Percentiles rank a stretch among this genome's conserved stretches.
Conservation (phyloP, 2,888 invertebrate genomes). For the Arctia plantaginis region DNA sequence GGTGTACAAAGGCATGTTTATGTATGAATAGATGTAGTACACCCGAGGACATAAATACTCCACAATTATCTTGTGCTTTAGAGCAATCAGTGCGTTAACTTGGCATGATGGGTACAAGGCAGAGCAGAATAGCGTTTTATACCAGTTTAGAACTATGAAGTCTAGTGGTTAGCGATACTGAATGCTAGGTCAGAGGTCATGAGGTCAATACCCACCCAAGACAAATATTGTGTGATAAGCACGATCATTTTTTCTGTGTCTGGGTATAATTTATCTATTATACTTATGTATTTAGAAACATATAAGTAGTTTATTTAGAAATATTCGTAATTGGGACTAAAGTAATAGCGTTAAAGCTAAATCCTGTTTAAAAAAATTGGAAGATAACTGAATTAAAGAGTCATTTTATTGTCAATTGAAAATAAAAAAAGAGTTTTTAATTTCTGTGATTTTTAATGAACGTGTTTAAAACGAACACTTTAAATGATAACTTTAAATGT, state of each 20-base stretch:
- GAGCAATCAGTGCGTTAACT: slow-evolving; percentile 69
- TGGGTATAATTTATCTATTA: no score
- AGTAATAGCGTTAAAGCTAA: no score
- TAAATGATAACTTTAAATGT: not conserved
- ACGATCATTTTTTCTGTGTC: no score
- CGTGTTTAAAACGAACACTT: not conserved
- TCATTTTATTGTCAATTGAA: no score
- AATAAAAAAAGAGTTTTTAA: no score
- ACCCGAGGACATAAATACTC: slow-evolving; percentile 57
- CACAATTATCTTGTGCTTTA: slow-evolving; percentile 53
- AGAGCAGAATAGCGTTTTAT: slow-evolving; percentile 23
- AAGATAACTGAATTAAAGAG: no score
- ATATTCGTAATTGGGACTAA: no score
- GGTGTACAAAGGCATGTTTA: slow-evolving; percentile 52
- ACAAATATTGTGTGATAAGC: not conserved
- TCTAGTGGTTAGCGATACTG: not conserved
- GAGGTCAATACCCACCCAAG: not conserved
- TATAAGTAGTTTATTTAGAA: no score
- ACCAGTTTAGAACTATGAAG: not conserved
- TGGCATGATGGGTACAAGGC: slow-evolving; percentile 45
- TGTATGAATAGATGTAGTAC: slow-evolving; percentile 44
- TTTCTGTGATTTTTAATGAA: no score
- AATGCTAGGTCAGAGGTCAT: not conserved
- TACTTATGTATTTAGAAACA: no score
- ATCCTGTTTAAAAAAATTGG: no score